phyloP scores from a whole-genome alignment of 2,888 invertebrate species.

The Nymphalis c-album region DNA sequence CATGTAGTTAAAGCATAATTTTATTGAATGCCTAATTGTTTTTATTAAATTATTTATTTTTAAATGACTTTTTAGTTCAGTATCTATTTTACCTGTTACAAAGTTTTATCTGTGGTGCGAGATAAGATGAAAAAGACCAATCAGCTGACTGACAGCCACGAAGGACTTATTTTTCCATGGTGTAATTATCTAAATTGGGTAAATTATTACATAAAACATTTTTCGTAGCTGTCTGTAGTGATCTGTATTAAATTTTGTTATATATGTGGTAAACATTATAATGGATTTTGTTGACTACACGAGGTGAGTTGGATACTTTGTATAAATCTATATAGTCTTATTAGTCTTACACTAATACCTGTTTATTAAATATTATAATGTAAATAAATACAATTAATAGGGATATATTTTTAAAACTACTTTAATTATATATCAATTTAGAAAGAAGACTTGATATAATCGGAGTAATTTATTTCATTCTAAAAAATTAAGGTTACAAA shows the following conservation, averaged over 20 bases:
- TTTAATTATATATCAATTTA: neutral
- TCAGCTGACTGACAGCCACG: slow-evolving; percentile 76
- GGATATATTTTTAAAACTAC: neutral
- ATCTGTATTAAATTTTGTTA: slow-evolving; percentile 12
- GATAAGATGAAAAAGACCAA: slow-evolving; percentile 50
- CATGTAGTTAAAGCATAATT: no score
- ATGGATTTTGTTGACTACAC: slow-evolving; percentile 35
- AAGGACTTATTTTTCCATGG: slow-evolving; percentile 68
- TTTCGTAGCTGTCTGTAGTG: slow-evolving; percentile 20
- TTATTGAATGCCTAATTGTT: no score
- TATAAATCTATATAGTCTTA: neutral
- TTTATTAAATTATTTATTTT: no score
- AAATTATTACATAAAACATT: slow-evolving; percentile 77
- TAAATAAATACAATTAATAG: neutral
- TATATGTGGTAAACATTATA: slow-evolving; percentile 14
- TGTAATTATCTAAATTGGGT: slow-evolving; percentile 59
- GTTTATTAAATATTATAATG: neutral
- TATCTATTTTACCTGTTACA: neutral
- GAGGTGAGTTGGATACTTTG: slow-evolving; percentile 35
- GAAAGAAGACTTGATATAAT: neutral
- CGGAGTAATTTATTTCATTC: neutral
- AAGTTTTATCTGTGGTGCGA: slow-evolving; percentile 20
- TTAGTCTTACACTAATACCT: neutral
- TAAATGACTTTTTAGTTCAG: no score
- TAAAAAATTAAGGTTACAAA: neutral